Evolutionary conservation across 1,140 invertebrate species (phyloP), one percentile per base, ranked within the genome.

Genomic region (Drosophila navojoa): DNA sequence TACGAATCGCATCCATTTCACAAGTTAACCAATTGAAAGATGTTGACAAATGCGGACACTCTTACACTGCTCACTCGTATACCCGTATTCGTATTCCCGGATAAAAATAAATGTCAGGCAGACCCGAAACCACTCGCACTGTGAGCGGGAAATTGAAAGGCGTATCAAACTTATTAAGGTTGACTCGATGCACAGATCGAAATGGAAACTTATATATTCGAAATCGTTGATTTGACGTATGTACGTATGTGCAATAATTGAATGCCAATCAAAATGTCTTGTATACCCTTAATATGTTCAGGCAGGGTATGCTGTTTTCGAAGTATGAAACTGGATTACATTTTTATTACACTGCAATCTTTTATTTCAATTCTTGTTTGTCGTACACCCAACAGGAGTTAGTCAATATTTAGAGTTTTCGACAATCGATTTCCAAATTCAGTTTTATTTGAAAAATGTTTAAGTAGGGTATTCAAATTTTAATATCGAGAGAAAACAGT

Each of bases 261-360:
- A 82, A 79, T 81, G 70, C 44, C 79, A 74, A 64, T 81, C 59
- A 66, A 32, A 19, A 32, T 67, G 47, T 25, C 16, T 38, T 13
- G 11, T 38, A 38, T 38, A 13, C 35, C 35, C 11, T 13, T 10
- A 38, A 11, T 13, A 38, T 38, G 9, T 11, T 38, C 11, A 38
- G 3, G 10, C 35, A 38, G 35, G 35, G 35, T 13, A 38, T 38
- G 1, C 35, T 38, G 35, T 2, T 38, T 38, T 38, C 35, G 35
- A 32, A 9, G 10, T 32, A 32, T 32, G 32, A 1, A 13, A 38
- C 10, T 38, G 11, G 1, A 13, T 38, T 38, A 11, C 10, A 11
- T 38, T 38, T 11, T 38, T 38, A 3, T 11, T 13, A 38, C 11
- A 38, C 10, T 13, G 35, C 3, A 38, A 13, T 35, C 29, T 32